Base-by-base conservation (phyloP, 1,140 invertebrate genomes). In the Triops cancriformis region DNA sequence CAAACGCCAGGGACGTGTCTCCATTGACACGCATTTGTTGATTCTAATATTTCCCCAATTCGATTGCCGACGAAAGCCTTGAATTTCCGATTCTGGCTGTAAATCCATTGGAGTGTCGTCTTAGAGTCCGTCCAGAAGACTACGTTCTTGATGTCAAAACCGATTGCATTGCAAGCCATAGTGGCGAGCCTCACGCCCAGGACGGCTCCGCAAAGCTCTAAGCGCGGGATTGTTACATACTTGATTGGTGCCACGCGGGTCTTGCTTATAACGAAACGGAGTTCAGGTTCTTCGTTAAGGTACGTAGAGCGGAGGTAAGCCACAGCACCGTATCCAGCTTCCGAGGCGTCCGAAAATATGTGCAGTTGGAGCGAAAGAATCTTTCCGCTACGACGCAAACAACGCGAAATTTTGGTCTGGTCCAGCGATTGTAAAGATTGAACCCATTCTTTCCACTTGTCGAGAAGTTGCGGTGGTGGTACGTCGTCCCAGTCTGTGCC, bases 61-160 rank as follows among this genome's bases (percentile, higher is more conserved):
- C n/a, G n/a, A n/a, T n/a, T n/a, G n/a, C n/a, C n/a, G n/a, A n/a
- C n/a, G n/a, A n/a, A n/a, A n/a, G n/a, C n/a, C n/a, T n/a, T n/a
- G n/a, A n/a, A n/a, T n/a, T 74, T 23, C 10, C 31, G 73, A n/a
- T 12, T 43, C 10, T 12, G 6, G 1, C 76, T 74, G 28, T 72
- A 26, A 23, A 79, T 26, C 79, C 79, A 78, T 37, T 37, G 23
- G 4, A 79, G 18, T 37, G 75, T 64, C 4, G 79, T 78, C 43
- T 74, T 77, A 1, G 76, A 64, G 73, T 82, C 81, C 2, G 76
- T 79, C 79, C 79, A n/a, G n/a, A n/a, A n/a, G n/a, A n/a, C n/a
- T n/a, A n/a, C n/a, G n/a, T n/a, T n/a, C n/a, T n/a, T n/a, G n/a
- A 82, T 18, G 42, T 7, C 9, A 43, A 43, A 10, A 10, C 42